A percentile compares a stretch with the other conserved stretches of the same genome.
These are phyloP conservation scores for Campopleginae sp. DNA, from an alignment of 2,888 invertebrate species.

Conservation along the genomic window DNA sequence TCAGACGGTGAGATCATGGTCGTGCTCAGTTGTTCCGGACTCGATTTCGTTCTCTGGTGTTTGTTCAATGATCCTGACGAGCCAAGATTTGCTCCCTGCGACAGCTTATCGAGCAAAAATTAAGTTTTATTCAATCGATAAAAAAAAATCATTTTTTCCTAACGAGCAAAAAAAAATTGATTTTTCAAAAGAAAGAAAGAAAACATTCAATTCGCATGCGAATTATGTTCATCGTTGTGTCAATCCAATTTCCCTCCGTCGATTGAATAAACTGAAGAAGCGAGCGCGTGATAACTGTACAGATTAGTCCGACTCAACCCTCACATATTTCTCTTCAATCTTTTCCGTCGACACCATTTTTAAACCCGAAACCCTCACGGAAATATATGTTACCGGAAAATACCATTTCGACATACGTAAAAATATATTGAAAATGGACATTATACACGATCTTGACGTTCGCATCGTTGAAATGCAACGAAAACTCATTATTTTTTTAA, in stretches of 20 bases:
- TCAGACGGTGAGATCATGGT: constrained; percentile 82
- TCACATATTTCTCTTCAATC: constrained; percentile 5
- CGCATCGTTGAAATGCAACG: too few species aligned
- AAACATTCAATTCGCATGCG: constrained; percentile 19
- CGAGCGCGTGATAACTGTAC: constrained; percentile 58
- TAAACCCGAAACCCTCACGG: constrained; percentile 46
- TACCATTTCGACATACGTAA: too few species aligned
- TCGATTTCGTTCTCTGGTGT: constrained; percentile 88
- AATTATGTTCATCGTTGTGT: background rate
- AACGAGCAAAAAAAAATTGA: background rate
- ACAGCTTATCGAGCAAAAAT: constrained; percentile 73
- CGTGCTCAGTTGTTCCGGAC: constrained; percentile 86
- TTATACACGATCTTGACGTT: too few species aligned
- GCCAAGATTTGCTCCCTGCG: constrained; percentile 80
- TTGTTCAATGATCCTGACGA: constrained; percentile 82
- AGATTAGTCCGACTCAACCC: constrained; percentile 52
- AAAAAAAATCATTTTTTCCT: background rate
- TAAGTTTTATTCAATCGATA: background rate
- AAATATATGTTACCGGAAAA: too few species aligned
- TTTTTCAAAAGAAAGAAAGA: background rate
- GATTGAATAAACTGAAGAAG: constrained; percentile 23
- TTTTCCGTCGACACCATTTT: constrained; percentile 17
- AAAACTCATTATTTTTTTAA: too few species aligned
- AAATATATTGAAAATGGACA: too few species aligned
- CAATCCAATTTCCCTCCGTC: background rate